These are phyloP conservation scores for Subanguina moxae DNA, from an alignment of 1,140 invertebrate species.

Conservation along the genomic window DNA sequence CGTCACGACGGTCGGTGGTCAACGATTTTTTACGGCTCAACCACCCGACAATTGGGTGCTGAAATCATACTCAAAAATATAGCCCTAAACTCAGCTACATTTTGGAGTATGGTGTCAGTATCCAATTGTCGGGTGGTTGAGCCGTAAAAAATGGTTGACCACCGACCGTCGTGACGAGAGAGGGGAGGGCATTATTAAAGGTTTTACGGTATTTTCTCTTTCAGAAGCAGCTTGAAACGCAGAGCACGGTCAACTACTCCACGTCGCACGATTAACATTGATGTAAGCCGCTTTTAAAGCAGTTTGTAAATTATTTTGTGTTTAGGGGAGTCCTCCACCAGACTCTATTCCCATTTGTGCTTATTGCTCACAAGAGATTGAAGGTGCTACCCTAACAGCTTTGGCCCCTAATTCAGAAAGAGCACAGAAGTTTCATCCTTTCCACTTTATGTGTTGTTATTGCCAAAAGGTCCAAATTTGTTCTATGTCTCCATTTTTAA, in stretches of 20 bases:
- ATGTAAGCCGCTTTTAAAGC: constrained; percentile 24
- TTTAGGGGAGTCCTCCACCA: constrained; percentile 42
- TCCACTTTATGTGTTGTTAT: constrained; percentile 56
- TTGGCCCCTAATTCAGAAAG: constrained; percentile 52
- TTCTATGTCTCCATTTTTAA: not conserved
- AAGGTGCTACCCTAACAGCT: constrained; percentile 54
- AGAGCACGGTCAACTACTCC: constrained; percentile 55
- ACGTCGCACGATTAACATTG: constrained; percentile 55
- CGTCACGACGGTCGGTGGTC: too few species aligned
- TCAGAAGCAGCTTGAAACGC: constrained; percentile 53
- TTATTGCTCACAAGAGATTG: constrained; percentile 57
- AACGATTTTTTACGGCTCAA: too few species aligned
- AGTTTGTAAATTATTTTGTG: not conserved
- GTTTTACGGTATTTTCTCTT: too few species aligned
- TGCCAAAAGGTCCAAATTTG: constrained; percentile 50
- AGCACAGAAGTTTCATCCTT: constrained; percentile 59
- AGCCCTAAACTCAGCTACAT: too few species aligned
- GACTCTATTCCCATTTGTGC: constrained; percentile 50
- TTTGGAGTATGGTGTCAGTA: too few species aligned
- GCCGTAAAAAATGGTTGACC: too few species aligned
- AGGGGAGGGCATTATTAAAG: too few species aligned
- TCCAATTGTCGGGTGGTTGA: too few species aligned
- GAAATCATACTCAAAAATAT: too few species aligned
- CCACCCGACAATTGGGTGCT: too few species aligned
- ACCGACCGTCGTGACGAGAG: too few species aligned